Conservation (phyloP, 2,113 vertebrate genomes). For the Limnothrissa miodon region DNA sequence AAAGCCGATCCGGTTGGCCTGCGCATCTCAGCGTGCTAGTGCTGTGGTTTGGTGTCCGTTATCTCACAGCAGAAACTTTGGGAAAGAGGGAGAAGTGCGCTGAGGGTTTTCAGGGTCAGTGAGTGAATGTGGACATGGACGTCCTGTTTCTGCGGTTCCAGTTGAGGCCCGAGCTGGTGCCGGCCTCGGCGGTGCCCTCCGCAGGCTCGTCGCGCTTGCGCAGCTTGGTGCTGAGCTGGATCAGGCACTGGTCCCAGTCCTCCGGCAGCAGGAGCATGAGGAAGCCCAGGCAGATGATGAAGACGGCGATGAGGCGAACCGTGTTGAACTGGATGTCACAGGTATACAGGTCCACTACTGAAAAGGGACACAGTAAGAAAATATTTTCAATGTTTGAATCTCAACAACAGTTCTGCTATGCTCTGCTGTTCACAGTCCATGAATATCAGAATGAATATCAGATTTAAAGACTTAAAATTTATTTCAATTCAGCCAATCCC, state of each 20-base stretch:
- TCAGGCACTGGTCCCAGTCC: conserved; percentile 92
- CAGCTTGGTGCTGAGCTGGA: conserved; percentile 84
- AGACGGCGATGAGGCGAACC: conserved; percentile 88
- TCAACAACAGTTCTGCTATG: neutral
- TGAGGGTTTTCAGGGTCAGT: conserved; percentile 62
- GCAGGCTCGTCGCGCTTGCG: conserved; percentile 86
- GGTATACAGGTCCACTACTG: conserved; percentile 92
- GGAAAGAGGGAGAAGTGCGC: neutral
- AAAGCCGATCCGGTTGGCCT: neutral
- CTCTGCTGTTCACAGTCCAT: too few relatives aligned
- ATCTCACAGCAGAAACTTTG: neutral
- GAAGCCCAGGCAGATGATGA: conserved; percentile 94
- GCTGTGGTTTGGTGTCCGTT: neutral
- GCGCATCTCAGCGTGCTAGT: neutral
- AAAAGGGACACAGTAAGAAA: neutral
- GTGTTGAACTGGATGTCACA: conserved; percentile 93
- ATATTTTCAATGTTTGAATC: conserved; percentile 9
- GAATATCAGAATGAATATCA: neutral
- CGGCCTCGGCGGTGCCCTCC: conserved; percentile 72
- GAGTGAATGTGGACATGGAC: conserved; percentile 85
- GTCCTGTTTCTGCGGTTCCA: conserved; percentile 81
- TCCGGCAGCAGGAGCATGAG: conserved; percentile 91
- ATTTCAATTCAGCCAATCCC: neutral
- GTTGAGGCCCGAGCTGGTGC: conserved; percentile 70
- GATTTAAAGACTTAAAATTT: neutral